These are phyloP conservation scores for Salticus scenicus DNA, from an alignment of 2,888 invertebrate species.

Conservation along the genomic window DNA sequence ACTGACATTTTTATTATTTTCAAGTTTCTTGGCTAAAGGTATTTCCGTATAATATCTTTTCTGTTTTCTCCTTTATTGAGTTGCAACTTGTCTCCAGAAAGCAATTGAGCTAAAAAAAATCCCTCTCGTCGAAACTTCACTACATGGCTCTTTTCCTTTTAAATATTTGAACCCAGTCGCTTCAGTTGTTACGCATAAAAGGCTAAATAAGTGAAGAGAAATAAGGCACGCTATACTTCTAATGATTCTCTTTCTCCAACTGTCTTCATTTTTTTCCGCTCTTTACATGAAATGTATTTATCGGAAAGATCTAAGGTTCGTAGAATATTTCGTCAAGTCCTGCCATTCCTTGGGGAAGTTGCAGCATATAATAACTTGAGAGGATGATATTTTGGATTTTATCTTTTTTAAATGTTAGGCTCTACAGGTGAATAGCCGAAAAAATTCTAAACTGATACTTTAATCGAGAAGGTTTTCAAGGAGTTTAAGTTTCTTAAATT, in stretches of 20 bases:
- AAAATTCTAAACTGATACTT: background rate
- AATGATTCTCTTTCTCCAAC: conserved; percentile 33
- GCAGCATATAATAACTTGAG: conserved; percentile 42
- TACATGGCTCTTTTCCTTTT: conserved; percentile 25
- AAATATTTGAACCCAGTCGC: conserved; percentile 56
- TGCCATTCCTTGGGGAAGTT: conserved; percentile 32
- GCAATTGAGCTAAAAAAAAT: conserved; percentile 4
- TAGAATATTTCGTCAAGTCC: conserved; percentile 37
- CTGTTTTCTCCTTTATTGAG: conserved; percentile 37
- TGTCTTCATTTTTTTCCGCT: conserved; percentile 16
- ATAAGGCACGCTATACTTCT: conserved; percentile 40
- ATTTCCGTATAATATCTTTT: too few species aligned
- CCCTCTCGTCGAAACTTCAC: background rate
- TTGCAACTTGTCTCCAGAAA: background rate
- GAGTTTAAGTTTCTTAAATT: background rate
- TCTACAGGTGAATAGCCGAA: conserved; percentile 15
- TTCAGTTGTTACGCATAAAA: conserved; percentile 55
- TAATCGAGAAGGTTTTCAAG: conserved; percentile 4
- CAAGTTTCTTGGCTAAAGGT: conserved; percentile 1
- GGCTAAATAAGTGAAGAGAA: conserved; percentile 40
- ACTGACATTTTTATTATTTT: background rate
- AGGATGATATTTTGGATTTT: conserved; percentile 18
- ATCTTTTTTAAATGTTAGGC: conserved; percentile 24
- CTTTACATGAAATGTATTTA: conserved; percentile 27
- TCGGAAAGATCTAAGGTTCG: conserved; percentile 52